A percentile compares a stretch with the other conserved stretches of the same genome.
These are phyloP conservation scores for Euplexia lucipara DNA, from an alignment of 2,888 invertebrate genomes.

Conservation along the genomic window DNA sequence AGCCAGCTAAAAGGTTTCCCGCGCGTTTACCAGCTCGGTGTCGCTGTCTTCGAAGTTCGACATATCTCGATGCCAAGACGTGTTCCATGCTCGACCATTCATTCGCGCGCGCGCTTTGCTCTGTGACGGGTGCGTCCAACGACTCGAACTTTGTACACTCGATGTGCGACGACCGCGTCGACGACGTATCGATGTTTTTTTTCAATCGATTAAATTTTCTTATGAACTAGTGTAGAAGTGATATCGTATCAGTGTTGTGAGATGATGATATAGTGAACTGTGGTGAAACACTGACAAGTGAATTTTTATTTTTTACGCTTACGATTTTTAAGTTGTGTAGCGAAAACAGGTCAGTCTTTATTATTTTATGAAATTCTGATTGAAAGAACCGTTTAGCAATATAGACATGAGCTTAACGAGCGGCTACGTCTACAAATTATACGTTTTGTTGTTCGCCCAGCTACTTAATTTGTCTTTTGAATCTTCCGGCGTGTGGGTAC, in stretches of 20 bases:
- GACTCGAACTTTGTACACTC: constrained; percentile 64
- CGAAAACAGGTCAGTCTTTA: constrained; percentile 58
- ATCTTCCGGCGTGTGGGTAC: constrained; percentile 63
- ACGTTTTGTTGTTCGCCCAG: constrained; percentile 59
- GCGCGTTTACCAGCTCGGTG: constrained; percentile 48
- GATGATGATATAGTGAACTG: constrained; percentile 47
- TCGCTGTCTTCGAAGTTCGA: constrained; percentile 60
- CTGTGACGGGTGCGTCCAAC: constrained; percentile 78
- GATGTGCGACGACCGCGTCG: no score
- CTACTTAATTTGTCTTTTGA: constrained; percentile 54
- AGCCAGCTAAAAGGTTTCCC: constrained; percentile 58
- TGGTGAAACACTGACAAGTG: constrained; percentile 50
- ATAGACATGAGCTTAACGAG: constrained; percentile 38
- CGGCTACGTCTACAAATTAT: constrained; percentile 48
- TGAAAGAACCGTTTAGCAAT: constrained; percentile 52
- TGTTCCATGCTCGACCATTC: constrained; percentile 70
- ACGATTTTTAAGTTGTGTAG: constrained; percentile 24
- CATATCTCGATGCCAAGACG: constrained; percentile 60
- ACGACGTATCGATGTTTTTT: constrained; percentile 75
- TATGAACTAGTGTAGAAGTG: constrained; percentile 53
- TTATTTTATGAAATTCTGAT: constrained; percentile 34
- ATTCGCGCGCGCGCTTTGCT: constrained; percentile 85
- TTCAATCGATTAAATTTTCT: constrained; percentile 63
- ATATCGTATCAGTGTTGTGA: constrained; percentile 57
- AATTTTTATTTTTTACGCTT: constrained; percentile 35